These are phyloP conservation scores for Pelmatolapia mariae DNA, from an alignment of 2,113 vertebrate species.

Conservation along the genomic window DNA sequence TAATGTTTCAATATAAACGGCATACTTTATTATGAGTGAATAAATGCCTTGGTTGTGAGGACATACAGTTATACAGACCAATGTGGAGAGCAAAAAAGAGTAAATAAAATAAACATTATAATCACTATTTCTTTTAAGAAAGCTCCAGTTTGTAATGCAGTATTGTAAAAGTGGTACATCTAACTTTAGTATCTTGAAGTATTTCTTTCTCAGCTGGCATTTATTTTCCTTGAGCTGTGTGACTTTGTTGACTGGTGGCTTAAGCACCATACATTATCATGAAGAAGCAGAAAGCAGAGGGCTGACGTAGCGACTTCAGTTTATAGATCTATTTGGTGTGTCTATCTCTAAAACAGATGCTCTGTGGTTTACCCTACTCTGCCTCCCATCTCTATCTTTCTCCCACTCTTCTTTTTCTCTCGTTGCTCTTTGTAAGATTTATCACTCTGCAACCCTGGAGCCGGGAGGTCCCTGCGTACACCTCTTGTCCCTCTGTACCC, in stretches of 20 bases:
- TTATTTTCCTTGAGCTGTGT: not conserved
- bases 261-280: constrained; percentile 16
- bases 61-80: not conserved
- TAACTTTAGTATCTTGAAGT: not conserved
- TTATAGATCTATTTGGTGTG: constrained; percentile 33
- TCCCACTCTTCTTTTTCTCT: not conserved
- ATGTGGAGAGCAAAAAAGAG: not conserved
- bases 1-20: not conserved
- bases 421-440: constrained; percentile 15
- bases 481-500: not conserved
- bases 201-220: not conserved
- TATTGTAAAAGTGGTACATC: not conserved
- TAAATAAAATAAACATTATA: not conserved
- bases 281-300: not conserved
- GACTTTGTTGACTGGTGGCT: constrained; percentile 29
- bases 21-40: not conserved
- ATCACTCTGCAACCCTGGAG: constrained; percentile 7
- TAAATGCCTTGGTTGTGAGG: not conserved
- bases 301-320: constrained; percentile 28
- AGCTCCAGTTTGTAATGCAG: not conserved
- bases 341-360: constrained; percentile 45
- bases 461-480: constrained; percentile 13
- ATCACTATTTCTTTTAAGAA: not conserved
- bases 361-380: constrained; percentile 11
- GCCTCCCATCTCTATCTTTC: constrained; percentile 7